Conservation (phyloP, 2,888 invertebrate genomes). For the Alsophila aescularia region DNA sequence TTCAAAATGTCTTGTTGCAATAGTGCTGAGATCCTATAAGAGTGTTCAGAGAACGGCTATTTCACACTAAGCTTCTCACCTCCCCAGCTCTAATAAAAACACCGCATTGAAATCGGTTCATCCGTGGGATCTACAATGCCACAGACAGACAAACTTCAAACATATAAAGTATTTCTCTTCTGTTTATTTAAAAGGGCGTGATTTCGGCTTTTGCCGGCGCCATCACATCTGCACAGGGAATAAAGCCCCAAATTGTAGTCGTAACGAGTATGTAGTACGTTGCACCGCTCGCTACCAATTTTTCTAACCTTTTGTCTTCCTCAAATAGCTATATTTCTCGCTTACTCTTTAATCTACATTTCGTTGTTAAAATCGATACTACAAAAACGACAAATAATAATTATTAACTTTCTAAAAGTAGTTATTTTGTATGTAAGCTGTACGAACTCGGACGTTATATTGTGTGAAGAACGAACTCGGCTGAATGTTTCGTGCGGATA, state of each 20-base stretch:
- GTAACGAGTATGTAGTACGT: background rate
- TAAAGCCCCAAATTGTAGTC: background rate
- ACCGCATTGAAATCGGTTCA: too few species aligned
- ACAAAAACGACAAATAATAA: conserved; percentile 43
- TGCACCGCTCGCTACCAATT: conserved; percentile 4
- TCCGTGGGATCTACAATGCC: too few species aligned
- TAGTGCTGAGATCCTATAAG: too few species aligned
- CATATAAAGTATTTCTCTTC: too few species aligned
- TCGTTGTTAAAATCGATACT: conserved; percentile 35
- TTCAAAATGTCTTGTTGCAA: too few species aligned
- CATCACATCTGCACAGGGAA: background rate
- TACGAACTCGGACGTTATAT: conserved; percentile 31
- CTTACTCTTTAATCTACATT: conserved; percentile 24
- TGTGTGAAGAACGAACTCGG: background rate
- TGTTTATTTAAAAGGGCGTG: background rate
- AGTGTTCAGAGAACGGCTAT: too few species aligned
- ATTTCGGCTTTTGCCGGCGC: conserved; percentile 9
- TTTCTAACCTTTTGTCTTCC: conserved; percentile 21
- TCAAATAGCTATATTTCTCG: conserved; percentile 6
- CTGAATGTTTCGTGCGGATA: conserved; percentile 9
- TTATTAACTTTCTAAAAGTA: conserved; percentile 36
- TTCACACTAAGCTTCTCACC: too few species aligned
- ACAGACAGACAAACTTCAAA: too few species aligned
- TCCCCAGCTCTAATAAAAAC: too few species aligned
- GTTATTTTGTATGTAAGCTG: conserved; percentile 36